These are phyloP conservation scores for Tragelaphus imberbis DNA, from an alignment of 2,113 vertebrate species.

Conservation along the genomic window DNA sequence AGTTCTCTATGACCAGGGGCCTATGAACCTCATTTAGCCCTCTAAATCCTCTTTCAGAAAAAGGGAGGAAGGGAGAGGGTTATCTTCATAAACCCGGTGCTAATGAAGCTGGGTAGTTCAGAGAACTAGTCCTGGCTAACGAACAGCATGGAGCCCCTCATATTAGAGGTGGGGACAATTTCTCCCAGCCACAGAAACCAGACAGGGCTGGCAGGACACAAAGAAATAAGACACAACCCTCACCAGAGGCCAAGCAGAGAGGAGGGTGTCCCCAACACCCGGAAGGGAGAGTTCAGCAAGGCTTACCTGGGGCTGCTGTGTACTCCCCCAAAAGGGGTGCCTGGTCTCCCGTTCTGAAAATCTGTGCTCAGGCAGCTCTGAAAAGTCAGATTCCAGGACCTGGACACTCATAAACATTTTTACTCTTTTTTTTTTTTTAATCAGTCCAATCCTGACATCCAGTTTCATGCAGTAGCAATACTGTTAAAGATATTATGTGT, in stretches of 20 bases:
- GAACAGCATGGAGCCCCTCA: neutral
- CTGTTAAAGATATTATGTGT: neutral
- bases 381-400: neutral
- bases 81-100: neutral
- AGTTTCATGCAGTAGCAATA: neutral
- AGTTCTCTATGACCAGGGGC: neutral
- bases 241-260: neutral
- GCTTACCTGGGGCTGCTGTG: rapidly evolving
- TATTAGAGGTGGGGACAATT: neutral
- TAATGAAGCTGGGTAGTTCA: neutral
- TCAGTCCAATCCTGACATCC: neutral
- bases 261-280: rapidly evolving
- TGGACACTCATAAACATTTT: neutral
- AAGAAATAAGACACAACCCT: neutral
- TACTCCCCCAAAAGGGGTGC: neutral
- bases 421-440: neutral
- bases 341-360: neutral
- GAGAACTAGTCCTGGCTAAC: neutral
- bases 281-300: neutral
- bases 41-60: neutral
- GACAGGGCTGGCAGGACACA: neutral
- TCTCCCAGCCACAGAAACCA: neutral
- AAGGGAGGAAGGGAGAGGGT: rapidly evolving
- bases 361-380: neutral
- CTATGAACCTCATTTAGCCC: neutral